Percentiles rank a stretch among this genome's conserved stretches.
These are phyloP conservation scores for Dione vanillae DNA, from an alignment of 2,888 invertebrate species.

Conservation along the genomic window DNA sequence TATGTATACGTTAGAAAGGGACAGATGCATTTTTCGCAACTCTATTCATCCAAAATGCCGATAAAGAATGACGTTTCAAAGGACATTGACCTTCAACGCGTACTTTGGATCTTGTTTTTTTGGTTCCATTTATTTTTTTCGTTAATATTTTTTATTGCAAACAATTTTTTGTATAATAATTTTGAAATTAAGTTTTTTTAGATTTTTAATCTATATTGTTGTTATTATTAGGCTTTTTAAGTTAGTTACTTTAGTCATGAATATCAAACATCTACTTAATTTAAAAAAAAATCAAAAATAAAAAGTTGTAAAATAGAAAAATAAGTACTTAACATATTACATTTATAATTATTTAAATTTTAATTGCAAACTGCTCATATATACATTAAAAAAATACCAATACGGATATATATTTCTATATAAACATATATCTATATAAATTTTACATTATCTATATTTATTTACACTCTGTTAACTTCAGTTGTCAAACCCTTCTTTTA, in stretches of 20 bases:
- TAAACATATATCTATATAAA: background rate
- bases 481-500: conserved; percentile 41
- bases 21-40: conserved; percentile 64
- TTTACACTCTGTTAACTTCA: conserved; percentile 30
- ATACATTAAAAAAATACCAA: no score
- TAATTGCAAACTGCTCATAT: no score
- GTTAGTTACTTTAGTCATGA: background rate
- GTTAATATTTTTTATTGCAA: conserved; percentile 6
- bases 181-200: background rate
- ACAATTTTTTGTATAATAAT: conserved; percentile 3
- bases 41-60: conserved; percentile 80
- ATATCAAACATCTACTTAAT: background rate
- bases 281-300: background rate
- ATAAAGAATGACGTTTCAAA: conserved; percentile 82
- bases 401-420: no score
- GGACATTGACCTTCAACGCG: conserved; percentile 70
- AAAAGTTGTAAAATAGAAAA: background rate
- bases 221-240: background rate
- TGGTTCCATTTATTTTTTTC: conserved; percentile 20
- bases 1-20: conserved; percentile 70
- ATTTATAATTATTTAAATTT: no score
- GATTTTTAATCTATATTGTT: background rate
- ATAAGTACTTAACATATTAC: no score
- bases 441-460: background rate
- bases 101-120: conserved; percentile 34